These are phyloP conservation scores for Poeciliopsis occidentalis DNA, from an alignment of 2,113 vertebrate genomes.

Conservation along the genomic window DNA sequence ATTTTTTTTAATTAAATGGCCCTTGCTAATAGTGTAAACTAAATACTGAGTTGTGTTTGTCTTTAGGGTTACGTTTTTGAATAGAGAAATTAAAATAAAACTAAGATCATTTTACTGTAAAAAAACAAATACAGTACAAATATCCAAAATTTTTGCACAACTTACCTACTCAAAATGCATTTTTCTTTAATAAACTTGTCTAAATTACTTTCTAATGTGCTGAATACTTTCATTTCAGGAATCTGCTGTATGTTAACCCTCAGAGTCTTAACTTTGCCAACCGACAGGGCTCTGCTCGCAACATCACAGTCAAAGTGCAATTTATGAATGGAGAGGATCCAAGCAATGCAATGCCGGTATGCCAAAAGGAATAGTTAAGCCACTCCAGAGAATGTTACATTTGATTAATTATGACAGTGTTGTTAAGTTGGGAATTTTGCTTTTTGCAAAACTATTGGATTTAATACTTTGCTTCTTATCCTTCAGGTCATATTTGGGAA, in stretches of 20 bases:
- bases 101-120: too few species aligned
- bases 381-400: neutral
- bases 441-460: neutral
- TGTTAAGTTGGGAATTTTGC: too few species aligned
- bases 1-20: neutral
- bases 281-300: constrained; percentile 96
- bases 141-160: too few species aligned
- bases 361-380: constrained; percentile 24
- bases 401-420: neutral
- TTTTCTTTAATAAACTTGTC: neutral
- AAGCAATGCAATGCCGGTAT: constrained; percentile 95
- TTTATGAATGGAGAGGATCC: constrained; percentile 98
- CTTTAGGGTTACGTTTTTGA: neutral
- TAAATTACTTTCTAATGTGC: neutral
- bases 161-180: neutral
- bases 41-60: neutral
- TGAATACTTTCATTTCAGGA: constrained; percentile 78
- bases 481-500: constrained; percentile 97
- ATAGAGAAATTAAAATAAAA: neutral
- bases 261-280: constrained; percentile 99
- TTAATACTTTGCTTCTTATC: constrained; percentile 27
- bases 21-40: neutral
- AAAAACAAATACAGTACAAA: too few species aligned
- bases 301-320: constrained; percentile 99
- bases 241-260: constrained; percentile 94